phyloP scores from a whole-genome alignment of 2,888 invertebrate species.

The Clostera curtula region DNA sequence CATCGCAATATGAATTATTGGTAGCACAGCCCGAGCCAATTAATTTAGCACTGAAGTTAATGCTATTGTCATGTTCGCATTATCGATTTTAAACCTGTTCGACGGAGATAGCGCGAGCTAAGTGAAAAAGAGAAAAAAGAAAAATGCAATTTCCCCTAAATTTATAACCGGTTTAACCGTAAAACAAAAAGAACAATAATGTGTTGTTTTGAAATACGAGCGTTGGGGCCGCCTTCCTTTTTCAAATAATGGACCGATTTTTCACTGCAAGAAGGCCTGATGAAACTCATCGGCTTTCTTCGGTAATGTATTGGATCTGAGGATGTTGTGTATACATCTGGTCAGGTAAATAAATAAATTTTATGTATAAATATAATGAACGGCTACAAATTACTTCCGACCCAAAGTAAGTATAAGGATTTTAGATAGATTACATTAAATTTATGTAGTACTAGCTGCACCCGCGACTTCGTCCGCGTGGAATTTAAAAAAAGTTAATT shows the following conservation, averaged over 20 bases:
- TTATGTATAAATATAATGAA: too few relatives aligned
- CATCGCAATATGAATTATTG: conserved; percentile 11
- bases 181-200: conserved; percentile 65
- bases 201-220: conserved; percentile 70
- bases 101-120: conserved; percentile 18
- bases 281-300: conserved; percentile 47
- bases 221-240: conserved; percentile 39
- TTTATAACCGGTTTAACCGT: conserved; percentile 57
- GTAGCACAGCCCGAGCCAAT: conserved; percentile 10
- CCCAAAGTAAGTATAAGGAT: too few relatives aligned
- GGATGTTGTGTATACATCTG: conserved; percentile 36
- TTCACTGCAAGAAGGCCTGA: conserved; percentile 58
- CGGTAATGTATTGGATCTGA: conserved; percentile 52
- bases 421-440: too few relatives aligned
- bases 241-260: conserved; percentile 59
- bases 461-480: too few relatives aligned
- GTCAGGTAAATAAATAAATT: conserved; percentile 14
- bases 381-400: too few relatives aligned
- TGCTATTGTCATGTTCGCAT: conserved; percentile 17
- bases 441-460: too few relatives aligned
- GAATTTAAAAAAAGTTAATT: too few relatives aligned
- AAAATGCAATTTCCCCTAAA: conserved; percentile 41
- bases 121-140: conserved; percentile 26
- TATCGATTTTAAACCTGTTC: conserved; percentile 19
- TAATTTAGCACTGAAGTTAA: conserved; percentile 19